Evolutionary conservation across 1,140 invertebrate species (phyloP).

Genomic region (Euglossa dilemma): DNA sequence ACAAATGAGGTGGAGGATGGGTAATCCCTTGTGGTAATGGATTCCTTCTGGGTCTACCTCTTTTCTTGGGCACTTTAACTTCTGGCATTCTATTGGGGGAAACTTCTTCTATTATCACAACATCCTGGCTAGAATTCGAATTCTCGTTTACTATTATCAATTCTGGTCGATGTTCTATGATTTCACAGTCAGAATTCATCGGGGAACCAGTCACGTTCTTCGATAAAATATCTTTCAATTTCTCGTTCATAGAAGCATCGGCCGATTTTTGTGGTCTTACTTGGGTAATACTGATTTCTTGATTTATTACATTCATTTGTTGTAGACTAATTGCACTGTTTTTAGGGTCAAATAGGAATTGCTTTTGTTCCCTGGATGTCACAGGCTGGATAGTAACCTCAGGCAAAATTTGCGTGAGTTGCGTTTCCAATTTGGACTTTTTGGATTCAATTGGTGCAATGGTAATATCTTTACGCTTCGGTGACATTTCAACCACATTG

Average conservation of each 20-base stretch:
- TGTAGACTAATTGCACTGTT: constrained; percentile 76
- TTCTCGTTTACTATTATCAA: constrained; percentile 81
- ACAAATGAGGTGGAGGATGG: constrained; percentile 22
- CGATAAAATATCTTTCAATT: constrained; percentile 72
- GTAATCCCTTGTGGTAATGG: constrained; percentile 52
- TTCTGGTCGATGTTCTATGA: constrained; percentile 79
- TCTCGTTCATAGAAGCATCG: constrained; percentile 68
- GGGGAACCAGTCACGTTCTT: constrained; percentile 68
- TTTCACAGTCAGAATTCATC: constrained; percentile 76
- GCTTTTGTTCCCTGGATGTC: constrained; percentile 64
- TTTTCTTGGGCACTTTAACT: constrained; percentile 76
- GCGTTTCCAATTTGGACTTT: constrained; percentile 77
- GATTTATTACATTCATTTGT: constrained; percentile 79
- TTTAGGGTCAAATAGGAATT: constrained; percentile 74
- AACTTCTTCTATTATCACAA: constrained; percentile 81
- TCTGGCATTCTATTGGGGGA: constrained; percentile 67
- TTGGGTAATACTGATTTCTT: constrained; percentile 80
- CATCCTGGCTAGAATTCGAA: constrained; percentile 81
- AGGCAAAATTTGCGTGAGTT: constrained; percentile 76
- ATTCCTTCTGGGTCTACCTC: constrained; percentile 78
- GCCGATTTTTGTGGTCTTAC: constrained; percentile 62
- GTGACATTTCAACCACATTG: constrained; percentile 49
- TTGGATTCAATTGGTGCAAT: constrained; percentile 76
- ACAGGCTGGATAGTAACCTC: constrained; percentile 80
- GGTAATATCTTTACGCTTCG: constrained; percentile 77